Evolutionary conservation across 2,888 invertebrate species (phyloP).

Genomic region (Pandemis corylana): DNA sequence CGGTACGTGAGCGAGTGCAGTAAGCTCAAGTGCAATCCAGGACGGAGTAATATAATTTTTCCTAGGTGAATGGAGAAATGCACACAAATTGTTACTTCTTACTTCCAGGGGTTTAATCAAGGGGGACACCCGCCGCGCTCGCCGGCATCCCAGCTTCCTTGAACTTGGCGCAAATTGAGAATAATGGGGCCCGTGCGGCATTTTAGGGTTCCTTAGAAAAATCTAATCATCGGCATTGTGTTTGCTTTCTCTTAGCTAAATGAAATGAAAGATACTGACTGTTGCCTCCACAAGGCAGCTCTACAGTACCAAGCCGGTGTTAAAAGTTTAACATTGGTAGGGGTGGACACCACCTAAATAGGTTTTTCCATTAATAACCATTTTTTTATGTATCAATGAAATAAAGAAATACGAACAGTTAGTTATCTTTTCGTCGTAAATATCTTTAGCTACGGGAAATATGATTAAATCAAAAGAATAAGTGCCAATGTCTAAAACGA

Average conservation of each 20-base stretch:
- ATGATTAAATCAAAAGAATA: too few relatives aligned
- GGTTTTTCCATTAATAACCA: neutral
- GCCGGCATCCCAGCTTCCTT: constrained; percentile 66
- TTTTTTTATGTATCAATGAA: neutral
- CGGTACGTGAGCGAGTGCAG: constrained; percentile 46
- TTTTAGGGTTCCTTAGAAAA: constrained; percentile 70
- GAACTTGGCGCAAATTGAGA: constrained; percentile 81
- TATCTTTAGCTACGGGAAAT: too few relatives aligned
- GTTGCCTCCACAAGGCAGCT: too few relatives aligned
- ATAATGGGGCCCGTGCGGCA: constrained; percentile 73
- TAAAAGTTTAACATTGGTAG: constrained; percentile 10
- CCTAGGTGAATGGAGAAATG: constrained; percentile 61
- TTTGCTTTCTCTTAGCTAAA: constrained; percentile 21
- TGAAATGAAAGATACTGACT: constrained; percentile 21
- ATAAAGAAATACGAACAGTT: too few relatives aligned
- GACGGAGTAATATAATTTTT: constrained; percentile 55
- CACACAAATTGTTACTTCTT: constrained; percentile 80
- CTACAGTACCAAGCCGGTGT: constrained; percentile 7
- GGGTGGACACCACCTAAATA: neutral
- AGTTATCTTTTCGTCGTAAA: too few relatives aligned
- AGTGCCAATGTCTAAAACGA: too few relatives aligned
- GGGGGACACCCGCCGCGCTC: constrained; percentile 81
- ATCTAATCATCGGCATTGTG: constrained; percentile 56
- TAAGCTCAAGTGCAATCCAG: constrained; percentile 65
- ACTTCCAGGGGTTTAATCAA: constrained; percentile 81